These are phyloP conservation scores for Hartigia nigra DNA, from an alignment of 2,888 invertebrate species.

Conservation along the genomic window DNA sequence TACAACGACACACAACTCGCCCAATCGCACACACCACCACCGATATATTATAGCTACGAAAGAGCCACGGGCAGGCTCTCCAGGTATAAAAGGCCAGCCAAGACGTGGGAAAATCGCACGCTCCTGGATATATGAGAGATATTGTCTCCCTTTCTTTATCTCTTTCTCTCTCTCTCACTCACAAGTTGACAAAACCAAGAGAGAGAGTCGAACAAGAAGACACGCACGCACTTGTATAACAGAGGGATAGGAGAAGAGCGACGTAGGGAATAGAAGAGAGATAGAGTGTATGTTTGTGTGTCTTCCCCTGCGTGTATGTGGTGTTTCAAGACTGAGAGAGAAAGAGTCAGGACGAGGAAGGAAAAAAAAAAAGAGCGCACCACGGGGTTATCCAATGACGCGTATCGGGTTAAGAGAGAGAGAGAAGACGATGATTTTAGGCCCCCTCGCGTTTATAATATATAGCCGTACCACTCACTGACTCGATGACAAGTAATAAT, in stretches of 20 bases:
- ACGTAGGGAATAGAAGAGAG: background rate
- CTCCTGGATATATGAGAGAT: background rate
- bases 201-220: background rate
- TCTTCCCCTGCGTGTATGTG: background rate
- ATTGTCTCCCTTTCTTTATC: background rate
- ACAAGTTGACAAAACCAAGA: background rate
- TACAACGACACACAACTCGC: constrained; percentile 66
- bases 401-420: background rate
- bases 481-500: background rate
- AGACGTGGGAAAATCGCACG: background rate
- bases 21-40: constrained; percentile 45
- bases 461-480: background rate
- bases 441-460: background rate
- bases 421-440: background rate
- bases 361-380: background rate
- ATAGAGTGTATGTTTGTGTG: background rate
- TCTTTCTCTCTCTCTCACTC: constrained; percentile 3
- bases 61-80: background rate
- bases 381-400: background rate
- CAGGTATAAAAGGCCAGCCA: background rate
- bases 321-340: background rate
- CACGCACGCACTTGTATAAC: background rate
- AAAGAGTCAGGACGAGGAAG: background rate
- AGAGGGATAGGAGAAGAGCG: background rate
- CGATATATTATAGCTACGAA: background rate